Percentiles rank a stretch among this genome's conserved stretches.
Evolutionary conservation across 35 echinoderm and acorn worm genomes (phyloP).

Genomic region (Stichopus chloronotus): DNA sequence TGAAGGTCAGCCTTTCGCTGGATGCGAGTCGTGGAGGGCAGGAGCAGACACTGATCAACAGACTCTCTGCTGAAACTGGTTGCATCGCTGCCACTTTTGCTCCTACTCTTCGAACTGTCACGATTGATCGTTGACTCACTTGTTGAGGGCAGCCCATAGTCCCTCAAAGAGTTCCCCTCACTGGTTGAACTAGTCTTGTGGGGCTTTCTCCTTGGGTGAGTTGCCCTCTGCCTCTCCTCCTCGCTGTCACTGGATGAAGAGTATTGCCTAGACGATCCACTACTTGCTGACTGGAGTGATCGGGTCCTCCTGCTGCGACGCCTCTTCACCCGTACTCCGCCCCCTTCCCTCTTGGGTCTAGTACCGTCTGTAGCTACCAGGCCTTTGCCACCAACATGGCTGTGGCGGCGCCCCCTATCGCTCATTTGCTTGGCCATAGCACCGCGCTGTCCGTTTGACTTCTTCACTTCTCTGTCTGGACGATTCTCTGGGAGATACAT

Average conservation of each 20-base stretch:
- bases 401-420: conserved; percentile 41
- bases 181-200: conserved; percentile 27
- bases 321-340: neutral
- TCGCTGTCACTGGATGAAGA: conserved; percentile 59
- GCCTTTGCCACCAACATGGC: conserved; percentile 10
- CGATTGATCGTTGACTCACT: conserved; percentile 50
- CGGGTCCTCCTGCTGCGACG: conserved; percentile 32
- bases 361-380: conserved; percentile 14
- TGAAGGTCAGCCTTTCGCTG: conserved; percentile 25
- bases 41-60: conserved; percentile 3
- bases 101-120: neutral
- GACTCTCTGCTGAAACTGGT: conserved; percentile 27
- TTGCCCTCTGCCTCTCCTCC: conserved; percentile 37
- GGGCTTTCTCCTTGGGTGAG: conserved; percentile 34
- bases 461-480: neutral
- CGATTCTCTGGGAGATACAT: neutral
- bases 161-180: conserved; percentile 38
- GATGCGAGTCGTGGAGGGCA: conserved; percentile 32
- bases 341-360: conserved; percentile 19
- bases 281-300: conserved; percentile 42
- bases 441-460: neutral
- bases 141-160: conserved; percentile 26
- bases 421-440: neutral
- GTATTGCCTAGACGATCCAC: neutral
- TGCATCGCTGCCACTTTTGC: conserved; percentile 42